Conservation (phyloP, 2,888 invertebrate genomes). For the Andrena marginata region DNA sequence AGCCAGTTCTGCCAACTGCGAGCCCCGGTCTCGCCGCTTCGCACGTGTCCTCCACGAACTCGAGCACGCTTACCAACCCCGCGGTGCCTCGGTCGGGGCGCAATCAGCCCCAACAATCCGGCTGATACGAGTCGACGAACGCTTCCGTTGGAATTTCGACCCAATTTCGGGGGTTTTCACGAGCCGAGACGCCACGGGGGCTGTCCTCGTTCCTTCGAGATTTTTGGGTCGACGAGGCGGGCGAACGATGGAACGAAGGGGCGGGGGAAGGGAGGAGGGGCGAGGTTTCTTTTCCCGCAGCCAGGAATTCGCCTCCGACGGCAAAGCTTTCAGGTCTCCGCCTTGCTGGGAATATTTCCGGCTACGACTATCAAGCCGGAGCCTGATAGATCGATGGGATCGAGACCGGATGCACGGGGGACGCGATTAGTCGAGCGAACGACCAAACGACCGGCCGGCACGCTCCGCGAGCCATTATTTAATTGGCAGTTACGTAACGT, state of each 20-base stretch:
- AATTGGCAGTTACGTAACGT: conserved; percentile 69
- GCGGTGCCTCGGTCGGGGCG: conserved; percentile 11
- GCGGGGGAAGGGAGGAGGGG: no score
- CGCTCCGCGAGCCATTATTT: conserved; percentile 64
- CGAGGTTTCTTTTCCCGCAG: conserved; percentile 17
- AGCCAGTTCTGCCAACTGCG: conserved; percentile 78
- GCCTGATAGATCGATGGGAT: conserved; percentile 49
- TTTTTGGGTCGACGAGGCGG: conserved; percentile 36
- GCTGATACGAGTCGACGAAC: conserved; percentile 34
- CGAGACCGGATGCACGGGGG: conserved; percentile 51
- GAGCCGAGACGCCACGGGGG: conserved; percentile 36
- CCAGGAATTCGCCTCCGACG: not conserved
- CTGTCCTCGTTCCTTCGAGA: conserved; percentile 38
- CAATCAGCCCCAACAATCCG: conserved; percentile 42
- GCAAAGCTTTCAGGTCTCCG: not conserved
- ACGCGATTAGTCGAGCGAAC: conserved; percentile 59
- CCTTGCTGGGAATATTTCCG: not conserved
- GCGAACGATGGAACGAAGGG: no score
- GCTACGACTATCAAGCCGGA: conserved; percentile 10
- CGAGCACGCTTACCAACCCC: conserved; percentile 66
- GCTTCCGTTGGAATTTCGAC: conserved; percentile 44
- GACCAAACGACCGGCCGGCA: conserved; percentile 57
- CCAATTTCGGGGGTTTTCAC: conserved; percentile 46
- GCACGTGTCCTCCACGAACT: conserved; percentile 74
- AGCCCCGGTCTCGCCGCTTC: conserved; percentile 65